Evolutionary conservation across 2,113 vertebrate genomes (phyloP), one percentile per base, ranked within the genome.

Genomic region (Albula glossodonta): DNA sequence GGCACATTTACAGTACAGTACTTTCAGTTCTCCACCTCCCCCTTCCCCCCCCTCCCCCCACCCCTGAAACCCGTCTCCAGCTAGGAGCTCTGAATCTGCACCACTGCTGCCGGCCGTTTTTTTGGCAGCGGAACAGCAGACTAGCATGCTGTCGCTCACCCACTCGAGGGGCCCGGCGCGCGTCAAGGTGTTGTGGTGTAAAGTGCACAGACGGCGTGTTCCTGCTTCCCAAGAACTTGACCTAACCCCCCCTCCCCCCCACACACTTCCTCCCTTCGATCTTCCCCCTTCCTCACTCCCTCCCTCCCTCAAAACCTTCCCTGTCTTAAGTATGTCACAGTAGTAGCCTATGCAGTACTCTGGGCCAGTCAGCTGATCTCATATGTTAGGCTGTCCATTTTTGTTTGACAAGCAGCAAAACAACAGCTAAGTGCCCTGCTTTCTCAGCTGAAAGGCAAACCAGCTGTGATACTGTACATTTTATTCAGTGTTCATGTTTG

Each of bases 1-100:
- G 70, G 70, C 22, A 31, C 3, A 22, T 74, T 22, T 19, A 3
- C 3, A 4, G 17, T 66, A 0, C 1, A 22, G 60, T 7, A 5
- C 60, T 63, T 63, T 19, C 60, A 66, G 60, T 22, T 22, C n/a
- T n/a, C 89, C 82, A 2, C 88, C 53, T 56, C 11, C 53, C 53
- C 53, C 90, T 88, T 88, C 89, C 89, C 91, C 87, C 90, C 91
- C 93, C 94, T 92, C 92, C 92, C 91, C 86, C n/a, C 9, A 8
- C n/a, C n/a, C 2, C 7, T 10, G 87, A 86, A 84, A 94, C 88
- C 89, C 87, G 31, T 41, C 31, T 41, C 31, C 31, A 41, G 31
- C 31, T 41, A 41, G 31, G 83, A 86, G 86, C 60, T 87, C 86
- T 41, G 31, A 66, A 3, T 60, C 60, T 66, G 60, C 17, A 22